phyloP scores from a whole-genome alignment of 2,888 invertebrate species.

The Acholoe squamosa region DNA sequence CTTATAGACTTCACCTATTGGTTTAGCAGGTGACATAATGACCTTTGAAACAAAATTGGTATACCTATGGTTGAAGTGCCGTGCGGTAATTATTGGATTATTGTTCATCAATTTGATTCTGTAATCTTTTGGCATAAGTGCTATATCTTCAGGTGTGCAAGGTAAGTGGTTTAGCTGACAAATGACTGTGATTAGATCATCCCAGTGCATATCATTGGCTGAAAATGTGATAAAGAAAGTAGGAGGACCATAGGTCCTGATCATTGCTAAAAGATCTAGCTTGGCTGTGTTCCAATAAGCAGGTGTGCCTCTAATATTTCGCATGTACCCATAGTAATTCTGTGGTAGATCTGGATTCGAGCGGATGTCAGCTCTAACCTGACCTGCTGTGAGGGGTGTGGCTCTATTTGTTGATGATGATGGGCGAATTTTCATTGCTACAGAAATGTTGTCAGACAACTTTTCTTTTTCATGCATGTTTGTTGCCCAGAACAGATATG shows the following conservation, averaged over 20 bases:
- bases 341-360: conserved; percentile 29
- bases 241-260: background rate
- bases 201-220: conserved; percentile 48
- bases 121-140: background rate
- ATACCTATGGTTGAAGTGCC: background rate
- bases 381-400: background rate
- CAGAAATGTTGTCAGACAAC: too few species aligned
- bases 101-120: background rate
- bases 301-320: conserved; percentile 30
- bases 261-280: conserved; percentile 30
- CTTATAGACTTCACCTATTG: too few species aligned
- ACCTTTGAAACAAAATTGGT: background rate
- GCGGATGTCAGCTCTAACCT: background rate
- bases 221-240: conserved; percentile 34
- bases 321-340: background rate
- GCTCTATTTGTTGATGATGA: too few species aligned
- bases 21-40: background rate
- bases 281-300: background rate
- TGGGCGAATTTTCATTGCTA: too few species aligned
- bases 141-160: background rate
- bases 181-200: conserved; percentile 25
- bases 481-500: too few species aligned
- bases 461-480: too few species aligned
- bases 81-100: background rate
- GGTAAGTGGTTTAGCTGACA: background rate